Evolutionary conservation across 2,113 vertebrate species (phyloP), one percentile per base, ranked within the genome.

Genomic region (Prochilodus magdalenae): DNA sequence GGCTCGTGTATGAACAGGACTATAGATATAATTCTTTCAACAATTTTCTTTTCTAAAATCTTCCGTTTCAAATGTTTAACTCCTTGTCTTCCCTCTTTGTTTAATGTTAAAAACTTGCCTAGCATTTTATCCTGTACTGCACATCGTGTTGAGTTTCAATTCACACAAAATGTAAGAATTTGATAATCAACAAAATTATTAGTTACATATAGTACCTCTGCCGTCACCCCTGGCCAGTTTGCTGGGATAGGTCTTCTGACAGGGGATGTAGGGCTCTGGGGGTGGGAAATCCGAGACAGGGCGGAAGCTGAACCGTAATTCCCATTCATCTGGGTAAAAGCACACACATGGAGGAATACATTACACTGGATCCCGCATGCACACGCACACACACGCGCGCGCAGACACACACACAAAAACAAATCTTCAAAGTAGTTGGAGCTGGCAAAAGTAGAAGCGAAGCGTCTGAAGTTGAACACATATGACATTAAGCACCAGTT

Each of bases 291-390:
- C 97, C 22, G 97, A 97, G 88, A 98, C 83, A 0, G 97, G 96
- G 84, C 98, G 97, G 89, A 99, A 99, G 85, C 84, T 95, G 93
- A 99, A 99, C 66, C 97, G 95, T 89, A 93, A 90, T 91, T 99
- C 98, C 97, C 96, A 99, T 71, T 98, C 97, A 92, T 99, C 98
- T 99, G 88, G 78, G n/a, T 66, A 81, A 71, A 85, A 83, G 91
- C 15, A n/a, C 79, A 85, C 16, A 40, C 49, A 71, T 67, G 49
- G 7, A 51, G 7, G 11, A 65, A 29, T n/a, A 67, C 16, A 18
- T 40, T 40, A 29, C 18, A 13, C 5, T 15, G 22, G 65, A 3
- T 16, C 6, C n/a, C n/a, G n/a, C n/a, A 27, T 10, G 15, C 1
- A 73, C 30, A 62, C n/a, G 14, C 18, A 44, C 49, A 51, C 65